Conservation (phyloP, 1,140 invertebrate species). For the Drosophila malerkotliana region DNA sequence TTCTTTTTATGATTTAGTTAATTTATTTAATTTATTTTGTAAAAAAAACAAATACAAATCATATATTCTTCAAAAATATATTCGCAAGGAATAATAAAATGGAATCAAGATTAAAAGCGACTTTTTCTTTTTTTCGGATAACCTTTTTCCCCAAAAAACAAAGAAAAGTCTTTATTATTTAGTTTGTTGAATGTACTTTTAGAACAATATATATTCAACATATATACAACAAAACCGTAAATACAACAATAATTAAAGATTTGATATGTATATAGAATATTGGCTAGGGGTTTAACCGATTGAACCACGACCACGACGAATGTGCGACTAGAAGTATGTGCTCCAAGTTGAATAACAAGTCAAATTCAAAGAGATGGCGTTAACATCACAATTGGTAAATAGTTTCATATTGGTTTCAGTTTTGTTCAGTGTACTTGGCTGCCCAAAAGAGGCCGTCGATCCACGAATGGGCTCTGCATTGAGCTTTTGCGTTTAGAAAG, state of each 20-base stretch:
- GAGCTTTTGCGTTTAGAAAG: constrained; percentile 53
- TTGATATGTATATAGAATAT: constrained; percentile 46
- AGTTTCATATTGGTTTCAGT: constrained; percentile 15
- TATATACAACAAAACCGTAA: constrained; percentile 30
- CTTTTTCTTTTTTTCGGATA: not conserved
- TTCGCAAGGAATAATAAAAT: constrained; percentile 68
- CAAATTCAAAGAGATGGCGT: constrained; percentile 37
- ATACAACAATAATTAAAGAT: constrained; percentile 16
- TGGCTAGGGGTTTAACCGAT: constrained; percentile 27
- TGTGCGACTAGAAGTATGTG: constrained; percentile 56
- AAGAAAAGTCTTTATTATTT: not conserved
- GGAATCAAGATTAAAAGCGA: constrained; percentile 45
- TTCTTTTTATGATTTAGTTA: constrained; percentile 76
- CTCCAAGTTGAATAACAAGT: constrained; percentile 45
- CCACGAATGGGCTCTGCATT: constrained; percentile 49
- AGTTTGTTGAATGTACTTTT: constrained; percentile 36
- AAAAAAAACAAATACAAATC: constrained; percentile 70
- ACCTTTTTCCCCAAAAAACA: too few relatives aligned
- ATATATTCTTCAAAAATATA: constrained; percentile 51
- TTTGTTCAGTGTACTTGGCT: constrained; percentile 35
- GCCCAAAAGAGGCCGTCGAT: constrained; percentile 74
- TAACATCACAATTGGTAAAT: constrained; percentile 68
- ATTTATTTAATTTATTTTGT: constrained; percentile 79
- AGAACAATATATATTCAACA: constrained; percentile 27
- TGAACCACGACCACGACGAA: constrained; percentile 18